Base-by-base conservation (phyloP, 1,140 invertebrate genomes). In the Euura lappo region DNA sequence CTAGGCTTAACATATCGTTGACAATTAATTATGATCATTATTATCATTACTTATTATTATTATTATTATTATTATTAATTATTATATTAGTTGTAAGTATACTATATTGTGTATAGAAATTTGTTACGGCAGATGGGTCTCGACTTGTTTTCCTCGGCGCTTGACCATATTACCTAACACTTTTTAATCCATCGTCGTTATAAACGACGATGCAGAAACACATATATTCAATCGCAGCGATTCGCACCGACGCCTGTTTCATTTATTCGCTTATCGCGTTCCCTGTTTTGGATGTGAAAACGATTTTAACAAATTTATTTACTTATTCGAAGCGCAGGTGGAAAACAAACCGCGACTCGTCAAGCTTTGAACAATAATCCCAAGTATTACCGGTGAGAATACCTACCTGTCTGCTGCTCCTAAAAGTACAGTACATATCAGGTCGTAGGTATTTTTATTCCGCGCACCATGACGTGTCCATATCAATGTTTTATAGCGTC, bases 401-500 rank as follows among this genome's bases (percentile, higher is more conserved):
- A 79, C 84, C 82, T 28, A 60, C 51, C 51, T 3, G 51, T 60
- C 80, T 84, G 80, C 76, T 81, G 81, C 79, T 28, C 28, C 28
- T 28, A 28, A 28, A 28, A 28, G 28, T 28, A 28, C 28, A 28
- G 28, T 28, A 88, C 85, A 87, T 87, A 87, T 87, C 86, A 87
- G 81, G 75, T 84, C 77, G 79, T 87, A 86, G 81, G 75, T 76
- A 83, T 28, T 28, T 28, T 28, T 28, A 28, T 81, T 79, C 79
- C 77, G 79, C 79, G 73, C 77, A 82, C 77, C 73, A 82, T 78
- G 78, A 79, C 80, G 71, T 84, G 80, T 83, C 85, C 85, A 87
- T 87, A 87, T 87, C 85, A 87, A 83, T 85, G 82, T 87, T 82
- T 28, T 82, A 77, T 86, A 85, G 79, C 76, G 74, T 68, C 66